Conservation (phyloP, 2,888 invertebrate genomes). For the Cyaniris semiargus region DNA sequence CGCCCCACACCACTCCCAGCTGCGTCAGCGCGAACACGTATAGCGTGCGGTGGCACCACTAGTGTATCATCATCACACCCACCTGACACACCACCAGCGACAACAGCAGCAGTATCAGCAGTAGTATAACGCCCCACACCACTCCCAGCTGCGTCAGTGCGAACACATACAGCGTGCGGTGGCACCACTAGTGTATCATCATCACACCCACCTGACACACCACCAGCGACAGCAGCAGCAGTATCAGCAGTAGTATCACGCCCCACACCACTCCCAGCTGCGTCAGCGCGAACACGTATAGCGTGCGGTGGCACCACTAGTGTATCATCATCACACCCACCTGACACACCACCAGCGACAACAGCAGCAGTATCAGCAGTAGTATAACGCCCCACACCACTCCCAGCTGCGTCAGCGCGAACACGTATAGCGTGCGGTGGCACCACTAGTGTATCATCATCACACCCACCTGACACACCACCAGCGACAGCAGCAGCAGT, state of each 20-base stretch:
- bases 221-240: too few species aligned
- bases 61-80: conserved; percentile 48
- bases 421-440: too few species aligned
- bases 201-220: background rate
- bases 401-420: too few species aligned
- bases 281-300: conserved; percentile 86
- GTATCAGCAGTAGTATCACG: conserved; percentile 58
- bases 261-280: conserved; percentile 87
- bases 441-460: too few species aligned
- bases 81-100: conserved; percentile 84
- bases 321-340: conserved; percentile 44
- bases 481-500: conserved; percentile 73
- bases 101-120: conserved; percentile 64
- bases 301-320: conserved; percentile 42
- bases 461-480: conserved; percentile 81
- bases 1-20: conserved; percentile 69
- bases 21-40: conserved; percentile 89
- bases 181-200: conserved; percentile 85
- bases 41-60: conserved; percentile 43
- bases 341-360: background rate
- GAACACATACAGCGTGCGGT: conserved; percentile 87
- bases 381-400: background rate
- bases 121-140: conserved; percentile 82
- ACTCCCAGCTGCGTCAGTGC: conserved; percentile 86
- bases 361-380: background rate